phyloP scores from a whole-genome alignment of 1,140 invertebrate species.

The Ceratosolen fusciceps region DNA sequence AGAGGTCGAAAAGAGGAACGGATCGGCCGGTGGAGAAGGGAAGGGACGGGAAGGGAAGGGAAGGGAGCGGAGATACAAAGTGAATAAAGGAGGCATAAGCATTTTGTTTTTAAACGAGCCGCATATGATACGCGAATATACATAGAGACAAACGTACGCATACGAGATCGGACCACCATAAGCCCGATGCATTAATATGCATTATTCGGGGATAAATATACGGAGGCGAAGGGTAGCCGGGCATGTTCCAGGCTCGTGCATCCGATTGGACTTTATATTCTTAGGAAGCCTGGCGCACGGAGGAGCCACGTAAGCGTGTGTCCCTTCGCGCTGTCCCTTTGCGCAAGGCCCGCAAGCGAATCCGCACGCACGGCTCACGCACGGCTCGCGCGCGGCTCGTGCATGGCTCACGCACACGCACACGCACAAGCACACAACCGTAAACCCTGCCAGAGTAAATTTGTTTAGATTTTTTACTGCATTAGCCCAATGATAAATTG shows the following conservation, averaged over 20 bases:
- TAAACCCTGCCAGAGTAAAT: slow-evolving; percentile 30
- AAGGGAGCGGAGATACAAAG: background rate
- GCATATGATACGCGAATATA: slow-evolving; percentile 14
- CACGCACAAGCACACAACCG: background rate
- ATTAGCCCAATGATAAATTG: slow-evolving; percentile 29
- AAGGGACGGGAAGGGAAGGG: no score
- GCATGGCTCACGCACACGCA: background rate
- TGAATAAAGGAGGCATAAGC: slow-evolving; percentile 40
- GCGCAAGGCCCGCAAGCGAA: background rate
- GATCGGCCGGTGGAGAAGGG: no score
- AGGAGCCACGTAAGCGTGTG: background rate
- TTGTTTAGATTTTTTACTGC: slow-evolving; percentile 37
- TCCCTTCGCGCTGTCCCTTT: background rate
- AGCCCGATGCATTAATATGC: slow-evolving; percentile 53
- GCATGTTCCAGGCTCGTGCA: slow-evolving; percentile 29
- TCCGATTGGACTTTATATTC: slow-evolving; percentile 41
- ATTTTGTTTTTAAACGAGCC: slow-evolving; percentile 23
- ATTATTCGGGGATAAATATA: slow-evolving; percentile 56
- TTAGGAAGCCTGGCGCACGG: background rate
- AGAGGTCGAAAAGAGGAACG: slow-evolving; percentile 40
- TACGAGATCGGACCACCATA: slow-evolving; percentile 32
- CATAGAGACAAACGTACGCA: background rate
- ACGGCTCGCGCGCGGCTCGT: background rate
- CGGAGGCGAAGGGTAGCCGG: slow-evolving; percentile 38
- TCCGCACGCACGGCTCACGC: no score